A percentile compares a stretch with the other conserved stretches of the same genome.
Evolutionary conservation across 2,113 vertebrate genomes (phyloP).

Genomic region (Dipodomys stephensi): DNA sequence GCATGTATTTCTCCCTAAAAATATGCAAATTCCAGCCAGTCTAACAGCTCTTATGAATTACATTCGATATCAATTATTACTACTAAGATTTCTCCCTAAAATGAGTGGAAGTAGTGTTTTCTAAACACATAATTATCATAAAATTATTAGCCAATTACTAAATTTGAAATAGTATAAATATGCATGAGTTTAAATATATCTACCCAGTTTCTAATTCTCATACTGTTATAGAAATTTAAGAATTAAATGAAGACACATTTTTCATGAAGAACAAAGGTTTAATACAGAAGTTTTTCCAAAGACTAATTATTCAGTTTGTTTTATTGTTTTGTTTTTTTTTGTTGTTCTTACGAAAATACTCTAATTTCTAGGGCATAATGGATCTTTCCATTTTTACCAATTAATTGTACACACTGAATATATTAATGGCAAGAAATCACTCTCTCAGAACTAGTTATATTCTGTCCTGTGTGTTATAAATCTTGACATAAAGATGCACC

Average conservation of each 20-base stretch:
- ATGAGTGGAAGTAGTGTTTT: not conserved
- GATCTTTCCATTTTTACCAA: constrained; percentile 32
- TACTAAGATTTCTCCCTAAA: constrained; percentile 6
- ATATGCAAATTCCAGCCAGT: not conserved
- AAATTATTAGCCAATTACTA: constrained; percentile 5
- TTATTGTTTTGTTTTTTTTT: constrained; percentile 34
- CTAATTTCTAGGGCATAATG: not conserved
- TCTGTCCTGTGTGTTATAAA: not conserved
- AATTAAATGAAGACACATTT: not conserved
- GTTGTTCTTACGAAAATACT: not conserved
- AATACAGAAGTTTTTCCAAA: not conserved
- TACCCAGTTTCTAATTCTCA: not conserved
- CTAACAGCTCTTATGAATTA: not conserved
- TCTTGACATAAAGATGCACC: not conserved
- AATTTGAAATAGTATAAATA: constrained; percentile 11
- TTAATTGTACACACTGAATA: not conserved
- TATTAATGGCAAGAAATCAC: not conserved
- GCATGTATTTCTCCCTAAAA: not conserved
- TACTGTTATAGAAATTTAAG: not conserved
- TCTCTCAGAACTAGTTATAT: not conserved
- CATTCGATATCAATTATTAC: not conserved
- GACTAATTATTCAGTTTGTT: not conserved
- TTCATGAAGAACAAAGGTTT: not conserved
- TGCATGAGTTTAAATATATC: not conserved
- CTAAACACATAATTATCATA: constrained; percentile 6